Base-by-base conservation (phyloP, 2,797 vertebrate species). In the Poeciliopsis gracilis region DNA sequence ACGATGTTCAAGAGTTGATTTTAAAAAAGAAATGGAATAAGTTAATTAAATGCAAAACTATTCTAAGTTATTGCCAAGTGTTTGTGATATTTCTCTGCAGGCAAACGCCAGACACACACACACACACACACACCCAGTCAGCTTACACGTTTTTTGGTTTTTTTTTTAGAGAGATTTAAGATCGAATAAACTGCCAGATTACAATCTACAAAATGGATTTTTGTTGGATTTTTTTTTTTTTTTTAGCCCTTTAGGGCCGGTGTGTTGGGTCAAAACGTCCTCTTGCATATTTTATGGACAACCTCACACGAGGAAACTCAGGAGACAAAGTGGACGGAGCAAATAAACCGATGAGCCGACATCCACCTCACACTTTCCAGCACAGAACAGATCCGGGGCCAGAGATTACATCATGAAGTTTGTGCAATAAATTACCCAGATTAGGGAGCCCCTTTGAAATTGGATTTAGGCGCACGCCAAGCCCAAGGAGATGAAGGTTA, bases 391-490 rank as follows among this genome's bases (percentile, higher is more conserved):
- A 90, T 87, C 92, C 49, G 20, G 90, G 82, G 86, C 87, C 66
- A 86, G 80, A 91, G 91, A 95, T 94, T 95, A 93, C 93, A 95
- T 95, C 92, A 93, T 84, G 85, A 90, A 93, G 66, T 82, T 94
- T 92, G 92, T 95, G 92, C 89, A 89, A 90, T 93, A 93, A 95
- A 95, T 94, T 92, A 94, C 77, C 80, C 90, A 90, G 93, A 95
- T 95, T 95, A 95, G 85, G 86, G 86, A 86, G 88, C 20, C 23
- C 23, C 87, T 93, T 88, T 94, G 90, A 92, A 93, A 93, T 93
- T 93, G 88, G 90, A 94, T 94, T 93, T 94, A 84, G 92, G 83
- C 88, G 88, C 85, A 87, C 10, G 85, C 88, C 89, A 79, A 91
- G 90, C 85, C 86, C 89, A 67, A 81, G 86, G 87, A 93, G 93